Base-by-base conservation (phyloP, 1,140 invertebrate species). In the Ladona fulva region DNA sequence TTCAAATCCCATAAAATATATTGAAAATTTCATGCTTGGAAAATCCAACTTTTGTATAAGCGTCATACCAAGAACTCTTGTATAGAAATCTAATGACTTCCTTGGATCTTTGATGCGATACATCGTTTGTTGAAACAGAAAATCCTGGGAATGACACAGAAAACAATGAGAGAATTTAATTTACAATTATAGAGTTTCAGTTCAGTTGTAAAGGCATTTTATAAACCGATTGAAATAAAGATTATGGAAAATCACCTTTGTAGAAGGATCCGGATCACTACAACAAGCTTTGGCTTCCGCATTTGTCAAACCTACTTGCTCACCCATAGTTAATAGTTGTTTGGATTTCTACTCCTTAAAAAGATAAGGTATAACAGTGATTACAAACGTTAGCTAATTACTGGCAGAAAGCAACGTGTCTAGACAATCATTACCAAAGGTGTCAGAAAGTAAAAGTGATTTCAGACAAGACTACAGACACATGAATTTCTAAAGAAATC, bases 61-160 rank as follows among this genome's bases (percentile, higher is more conserved):
- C 5, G 90, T 92, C 96, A 98, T 97, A 19, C 96, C 96, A 6
- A 98, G 85, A 1, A 97, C 92, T 80, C 91, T 89, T 0, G 94
- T 94, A 84, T 98, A 98, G 84, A 98, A 98, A 37, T 95, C 92
- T 44, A 98, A 83, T 0, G 94, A 95, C 79, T 89, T 90, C 81
- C 90, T 89, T 0, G 96, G 95, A 84, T 98, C 95, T 84, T 97
- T 97, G 75, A 98, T 95, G 77, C 96, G 89, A 82, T 94, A 94
- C 96, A 98, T 98, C 11, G 96, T 97, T 89, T 98, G 96, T 87
- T 97, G 96, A 84, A 98, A 94, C 78, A 97, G 89, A 83, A 94
- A 97, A 76, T 95, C 93, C 91, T 94, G 84, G 42, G 86, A 88
- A 77, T 80, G 78, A 79, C 78, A 78, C 66, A 77, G 52, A 16